phyloP scores from a whole-genome alignment of 2,113 vertebrate genomes.

The Calidris pugnax region DNA sequence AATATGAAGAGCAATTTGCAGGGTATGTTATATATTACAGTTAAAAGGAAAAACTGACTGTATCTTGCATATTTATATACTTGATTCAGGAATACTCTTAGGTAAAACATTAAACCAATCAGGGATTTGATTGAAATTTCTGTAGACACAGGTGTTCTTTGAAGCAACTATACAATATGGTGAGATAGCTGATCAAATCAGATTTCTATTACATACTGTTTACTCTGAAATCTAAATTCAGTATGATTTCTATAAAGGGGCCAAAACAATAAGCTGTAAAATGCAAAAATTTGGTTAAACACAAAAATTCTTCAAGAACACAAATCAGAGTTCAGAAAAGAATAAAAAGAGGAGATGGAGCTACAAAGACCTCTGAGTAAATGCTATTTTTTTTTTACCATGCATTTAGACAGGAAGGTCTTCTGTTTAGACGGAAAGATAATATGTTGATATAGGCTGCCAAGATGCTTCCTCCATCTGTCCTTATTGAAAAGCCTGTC shows the following conservation, averaged over 20 bases:
- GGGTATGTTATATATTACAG: not conserved
- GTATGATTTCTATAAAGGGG: not conserved
- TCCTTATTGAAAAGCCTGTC: not conserved
- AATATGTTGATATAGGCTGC: not conserved
- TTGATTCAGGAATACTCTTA: not conserved
- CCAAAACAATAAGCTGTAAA: not conserved
- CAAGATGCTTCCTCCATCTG: not conserved
- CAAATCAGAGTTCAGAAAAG: not conserved
- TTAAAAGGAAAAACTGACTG: not conserved
- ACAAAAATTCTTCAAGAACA: not conserved
- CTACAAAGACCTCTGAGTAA: not conserved
- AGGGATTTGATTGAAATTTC: not conserved
- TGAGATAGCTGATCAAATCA: not conserved
- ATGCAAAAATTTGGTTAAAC: not conserved
- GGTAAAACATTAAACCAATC: not conserved
- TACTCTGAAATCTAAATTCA: not conserved
- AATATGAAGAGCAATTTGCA: not conserved
- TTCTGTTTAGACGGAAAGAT: not conserved
- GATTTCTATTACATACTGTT: not conserved
- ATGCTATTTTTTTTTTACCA: not conserved
- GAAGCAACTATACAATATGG: not conserved
- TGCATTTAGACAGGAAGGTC: not conserved
- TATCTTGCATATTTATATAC: not conserved
- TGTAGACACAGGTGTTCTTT: not conserved
- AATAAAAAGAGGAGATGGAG: not conserved